These are phyloP conservation scores for Dolichotis patagonum DNA, from an alignment of 2,113 vertebrate species.

Conservation along the genomic window DNA sequence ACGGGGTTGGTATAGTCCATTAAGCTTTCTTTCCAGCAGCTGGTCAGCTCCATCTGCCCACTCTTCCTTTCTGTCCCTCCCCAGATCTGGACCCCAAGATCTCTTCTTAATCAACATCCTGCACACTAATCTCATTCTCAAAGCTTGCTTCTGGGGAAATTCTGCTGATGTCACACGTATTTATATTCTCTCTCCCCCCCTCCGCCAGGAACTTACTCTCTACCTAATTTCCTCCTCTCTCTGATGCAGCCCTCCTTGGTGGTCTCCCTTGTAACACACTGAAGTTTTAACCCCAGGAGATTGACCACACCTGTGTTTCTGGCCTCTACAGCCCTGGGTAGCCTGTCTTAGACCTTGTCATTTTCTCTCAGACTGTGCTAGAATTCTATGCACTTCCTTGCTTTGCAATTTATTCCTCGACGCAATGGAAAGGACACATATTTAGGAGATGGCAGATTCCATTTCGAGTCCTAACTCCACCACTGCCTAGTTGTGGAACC, in stretches of 20 bases:
- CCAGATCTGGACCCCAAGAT: background rate
- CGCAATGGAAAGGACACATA: background rate
- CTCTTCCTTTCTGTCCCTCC: background rate
- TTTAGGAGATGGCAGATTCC: background rate
- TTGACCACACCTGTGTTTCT: background rate
- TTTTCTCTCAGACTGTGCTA: background rate
- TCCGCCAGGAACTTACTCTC: background rate
- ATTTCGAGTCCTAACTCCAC: background rate
- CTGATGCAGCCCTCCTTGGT: background rate
- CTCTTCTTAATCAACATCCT: background rate
- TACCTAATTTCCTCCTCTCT: background rate
- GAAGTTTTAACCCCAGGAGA: background rate
- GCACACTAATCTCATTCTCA: background rate
- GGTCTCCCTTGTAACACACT: background rate
- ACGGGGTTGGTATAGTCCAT: background rate
- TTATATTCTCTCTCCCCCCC: background rate
- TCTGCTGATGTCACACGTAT: background rate
- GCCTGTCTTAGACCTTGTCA: background rate
- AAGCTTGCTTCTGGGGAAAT: slow-evolving; percentile 1
- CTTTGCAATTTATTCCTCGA: background rate
- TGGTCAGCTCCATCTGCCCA: background rate
- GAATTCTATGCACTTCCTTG: background rate
- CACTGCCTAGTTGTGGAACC: background rate
- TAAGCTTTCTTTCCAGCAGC: background rate
- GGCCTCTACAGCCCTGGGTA: background rate